Evolutionary conservation across 2,113 vertebrate genomes (phyloP).

Genomic region (Bungarus multicinctus): DNA sequence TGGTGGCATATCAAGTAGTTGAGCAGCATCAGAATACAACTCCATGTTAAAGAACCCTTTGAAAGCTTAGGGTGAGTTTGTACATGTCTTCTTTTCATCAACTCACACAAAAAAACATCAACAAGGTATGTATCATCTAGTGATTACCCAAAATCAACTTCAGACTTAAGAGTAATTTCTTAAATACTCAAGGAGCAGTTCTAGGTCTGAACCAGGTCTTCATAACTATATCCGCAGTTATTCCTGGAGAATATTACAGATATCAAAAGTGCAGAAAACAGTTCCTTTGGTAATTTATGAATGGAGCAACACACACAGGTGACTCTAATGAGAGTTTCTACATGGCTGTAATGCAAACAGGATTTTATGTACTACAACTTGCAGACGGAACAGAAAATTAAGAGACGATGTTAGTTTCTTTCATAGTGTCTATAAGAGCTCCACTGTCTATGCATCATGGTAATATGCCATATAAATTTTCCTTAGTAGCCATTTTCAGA

Average conservation of each 20-base stretch:
- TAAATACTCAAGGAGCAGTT: background rate
- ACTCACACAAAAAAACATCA: background rate
- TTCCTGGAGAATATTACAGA: background rate
- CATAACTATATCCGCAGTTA: background rate
- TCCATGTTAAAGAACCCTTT: background rate
- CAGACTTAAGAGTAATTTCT: background rate
- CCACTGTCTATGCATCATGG: too few species aligned
- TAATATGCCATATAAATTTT: background rate
- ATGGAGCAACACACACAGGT: background rate
- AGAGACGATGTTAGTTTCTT: background rate
- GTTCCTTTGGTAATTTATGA: background rate
- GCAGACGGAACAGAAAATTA: background rate
- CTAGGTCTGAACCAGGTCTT: background rate
- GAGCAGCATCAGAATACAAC: background rate
- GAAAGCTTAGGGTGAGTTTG: background rate
- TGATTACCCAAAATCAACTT: background rate
- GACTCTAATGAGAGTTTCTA: background rate
- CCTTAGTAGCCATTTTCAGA: background rate
- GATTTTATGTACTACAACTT: background rate
- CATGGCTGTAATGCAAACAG: too few species aligned
- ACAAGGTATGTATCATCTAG: background rate
- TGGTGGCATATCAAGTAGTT: slow-evolving; percentile 1
- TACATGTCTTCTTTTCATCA: background rate
- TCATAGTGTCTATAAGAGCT: background rate
- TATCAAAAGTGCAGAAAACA: background rate